Percentiles rank a stretch among this genome's conserved stretches.
Conservation (phyloP, 2,797 vertebrate species). For the Chanos chanos region DNA sequence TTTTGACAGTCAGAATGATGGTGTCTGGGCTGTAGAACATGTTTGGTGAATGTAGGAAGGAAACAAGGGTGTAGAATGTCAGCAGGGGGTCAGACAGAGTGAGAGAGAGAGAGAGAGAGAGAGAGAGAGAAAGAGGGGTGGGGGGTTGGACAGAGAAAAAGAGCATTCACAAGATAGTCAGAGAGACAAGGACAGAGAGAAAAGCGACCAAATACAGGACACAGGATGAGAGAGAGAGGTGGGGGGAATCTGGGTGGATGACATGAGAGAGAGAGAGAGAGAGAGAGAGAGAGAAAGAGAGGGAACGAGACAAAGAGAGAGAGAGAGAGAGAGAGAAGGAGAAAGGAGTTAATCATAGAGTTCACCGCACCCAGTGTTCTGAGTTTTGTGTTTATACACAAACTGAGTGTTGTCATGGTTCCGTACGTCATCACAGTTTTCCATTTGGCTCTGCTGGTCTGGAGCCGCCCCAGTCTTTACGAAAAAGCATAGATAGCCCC, state of each 20-base stretch:
- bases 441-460: too few species aligned
- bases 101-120: not conserved
- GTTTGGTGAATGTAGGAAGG: too few species aligned
- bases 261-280: not conserved
- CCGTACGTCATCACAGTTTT: too few species aligned
- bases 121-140: not conserved
- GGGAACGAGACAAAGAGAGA: not conserved
- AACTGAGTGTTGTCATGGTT: slow-evolving; percentile 49
- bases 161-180: not conserved
- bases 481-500: too few species aligned
- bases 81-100: not conserved
- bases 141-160: not conserved
- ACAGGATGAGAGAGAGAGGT: not conserved
- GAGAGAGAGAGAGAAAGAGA: not conserved
- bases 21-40: too few species aligned
- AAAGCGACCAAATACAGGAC: not conserved
- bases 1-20: too few species aligned
- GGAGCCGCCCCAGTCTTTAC: too few species aligned
- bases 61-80: too few species aligned
- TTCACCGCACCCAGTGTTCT: slow-evolving; percentile 22
- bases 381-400: slow-evolving; percentile 40
- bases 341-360: not conserved
- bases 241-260: not conserved
- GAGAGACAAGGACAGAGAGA: not conserved
- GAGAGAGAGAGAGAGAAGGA: not conserved